phyloP scores from a whole-genome alignment of 1,140 invertebrate species.

The Saccostrea echinata region DNA sequence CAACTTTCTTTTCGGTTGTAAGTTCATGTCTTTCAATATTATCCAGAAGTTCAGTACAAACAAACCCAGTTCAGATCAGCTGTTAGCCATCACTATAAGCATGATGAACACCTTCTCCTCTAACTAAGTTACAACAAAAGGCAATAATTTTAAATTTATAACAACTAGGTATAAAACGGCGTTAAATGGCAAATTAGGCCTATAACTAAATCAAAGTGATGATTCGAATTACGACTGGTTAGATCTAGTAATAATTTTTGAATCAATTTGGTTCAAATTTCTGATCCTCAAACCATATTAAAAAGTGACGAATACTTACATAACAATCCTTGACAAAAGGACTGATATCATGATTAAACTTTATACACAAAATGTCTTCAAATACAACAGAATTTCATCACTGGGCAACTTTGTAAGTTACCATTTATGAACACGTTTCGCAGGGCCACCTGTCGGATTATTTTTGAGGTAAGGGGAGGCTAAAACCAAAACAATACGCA shows the following conservation, averaged over 20 bases:
- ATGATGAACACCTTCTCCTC: no score
- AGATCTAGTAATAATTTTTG: not conserved
- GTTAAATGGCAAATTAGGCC: no score
- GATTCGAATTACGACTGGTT: not conserved
- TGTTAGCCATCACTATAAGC: no score
- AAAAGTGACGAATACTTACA: slow-evolving; percentile 83
- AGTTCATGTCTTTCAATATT: no score
- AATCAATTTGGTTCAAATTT: not conserved
- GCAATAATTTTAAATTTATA: no score
- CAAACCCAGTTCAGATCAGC: no score
- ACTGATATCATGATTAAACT: slow-evolving; percentile 86
- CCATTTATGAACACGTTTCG: slow-evolving; percentile 38
- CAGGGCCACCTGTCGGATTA: slow-evolving; percentile 12
- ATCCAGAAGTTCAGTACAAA: no score
- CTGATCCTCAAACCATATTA: not conserved
- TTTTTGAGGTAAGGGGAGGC: not conserved
- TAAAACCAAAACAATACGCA: not conserved
- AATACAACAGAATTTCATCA: slow-evolving; percentile 14
- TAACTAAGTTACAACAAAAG: no score
- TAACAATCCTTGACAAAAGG: slow-evolving; percentile 87
- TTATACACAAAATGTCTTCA: not conserved
- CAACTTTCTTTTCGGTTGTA: no score
- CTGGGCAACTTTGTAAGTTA: slow-evolving; percentile 44
- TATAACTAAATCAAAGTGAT: no score
- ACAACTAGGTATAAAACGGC: no score